Conservation (phyloP, 2,113 vertebrate genomes). For the Bostrychus sinensis region DNA sequence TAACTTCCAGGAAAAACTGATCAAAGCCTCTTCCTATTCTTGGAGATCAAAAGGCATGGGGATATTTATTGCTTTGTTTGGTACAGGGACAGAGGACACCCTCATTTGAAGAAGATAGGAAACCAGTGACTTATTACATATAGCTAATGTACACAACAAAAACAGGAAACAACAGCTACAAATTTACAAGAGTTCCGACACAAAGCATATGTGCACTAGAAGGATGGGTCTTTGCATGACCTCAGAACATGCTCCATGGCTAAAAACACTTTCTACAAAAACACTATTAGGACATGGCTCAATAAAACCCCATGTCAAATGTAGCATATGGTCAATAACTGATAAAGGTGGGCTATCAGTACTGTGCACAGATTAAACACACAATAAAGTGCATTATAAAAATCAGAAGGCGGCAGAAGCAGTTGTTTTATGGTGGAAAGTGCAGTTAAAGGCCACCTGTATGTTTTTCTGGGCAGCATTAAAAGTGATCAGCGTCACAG, state of each 20-base stretch:
- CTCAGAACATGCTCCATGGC: neutral
- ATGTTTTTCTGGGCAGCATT: slow-evolving; percentile 59
- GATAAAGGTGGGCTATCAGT: slow-evolving; percentile 34
- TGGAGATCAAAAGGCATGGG: slow-evolving; percentile 68
- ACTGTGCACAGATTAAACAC: slow-evolving; percentile 31
- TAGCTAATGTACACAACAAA: neutral
- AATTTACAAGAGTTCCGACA: too few relatives aligned
- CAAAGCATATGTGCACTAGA: too few relatives aligned
- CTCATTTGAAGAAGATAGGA: slow-evolving; percentile 29
- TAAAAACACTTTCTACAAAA: slow-evolving; percentile 26
- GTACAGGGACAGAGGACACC: slow-evolving; percentile 37
- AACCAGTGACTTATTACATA: slow-evolving; percentile 20
- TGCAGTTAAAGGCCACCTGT: slow-evolving; percentile 45
- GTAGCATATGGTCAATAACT: slow-evolving; percentile 39
- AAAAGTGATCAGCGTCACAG: slow-evolving; percentile 19
- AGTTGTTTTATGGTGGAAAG: slow-evolving; percentile 55
- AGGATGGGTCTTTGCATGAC: slow-evolving; percentile 6
- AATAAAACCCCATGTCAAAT: slow-evolving; percentile 21
- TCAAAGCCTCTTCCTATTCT: slow-evolving; percentile 75
- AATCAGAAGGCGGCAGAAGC: slow-evolving; percentile 20
- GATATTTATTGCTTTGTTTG: slow-evolving; percentile 78
- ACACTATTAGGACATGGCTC: slow-evolving; percentile 10
- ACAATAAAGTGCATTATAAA: slow-evolving; percentile 40
- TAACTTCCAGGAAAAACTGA: slow-evolving; percentile 66
- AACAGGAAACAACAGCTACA: neutral